Evolutionary conservation across 1,140 invertebrate species (phyloP).

Genomic region (Augochlora pura): DNA sequence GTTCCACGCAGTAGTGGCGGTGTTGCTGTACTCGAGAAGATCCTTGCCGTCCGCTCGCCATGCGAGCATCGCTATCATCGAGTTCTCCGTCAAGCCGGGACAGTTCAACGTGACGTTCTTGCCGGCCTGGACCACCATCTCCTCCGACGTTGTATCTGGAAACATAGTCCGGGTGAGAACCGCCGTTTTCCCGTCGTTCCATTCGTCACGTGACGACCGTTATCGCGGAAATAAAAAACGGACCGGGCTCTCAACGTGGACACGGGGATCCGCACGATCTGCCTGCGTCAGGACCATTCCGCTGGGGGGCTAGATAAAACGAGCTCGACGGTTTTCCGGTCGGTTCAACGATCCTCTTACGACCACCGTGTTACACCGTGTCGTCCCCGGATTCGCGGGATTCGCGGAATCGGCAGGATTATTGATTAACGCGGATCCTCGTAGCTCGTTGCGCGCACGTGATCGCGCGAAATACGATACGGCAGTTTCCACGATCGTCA

Average conservation of each 20-base stretch:
- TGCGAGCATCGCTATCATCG: slow-evolving; percentile 83
- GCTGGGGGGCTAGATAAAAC: slow-evolving; percentile 37
- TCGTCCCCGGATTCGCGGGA: not conserved
- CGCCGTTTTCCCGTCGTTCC: slow-evolving; percentile 29
- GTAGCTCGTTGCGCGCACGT: too few species aligned
- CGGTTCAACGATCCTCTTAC: not conserved
- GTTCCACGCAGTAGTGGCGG: slow-evolving; percentile 80
- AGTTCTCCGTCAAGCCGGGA: slow-evolving; percentile 84
- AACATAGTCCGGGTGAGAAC: slow-evolving; percentile 31
- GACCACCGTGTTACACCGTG: not conserved
- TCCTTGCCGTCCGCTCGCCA: slow-evolving; percentile 81
- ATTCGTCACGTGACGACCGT: slow-evolving; percentile 30
- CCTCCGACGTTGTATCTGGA: slow-evolving; percentile 81
- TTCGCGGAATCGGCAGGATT: not conserved
- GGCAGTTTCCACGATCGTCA: too few species aligned
- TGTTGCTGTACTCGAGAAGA: slow-evolving; percentile 80
- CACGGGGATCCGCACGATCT: slow-evolving; percentile 31
- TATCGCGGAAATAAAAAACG: slow-evolving; percentile 53
- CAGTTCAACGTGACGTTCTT: slow-evolving; percentile 84
- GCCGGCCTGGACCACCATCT: slow-evolving; percentile 83
- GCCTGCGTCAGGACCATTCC: slow-evolving; percentile 54
- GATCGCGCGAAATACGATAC: too few species aligned
- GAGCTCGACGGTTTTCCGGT: not conserved
- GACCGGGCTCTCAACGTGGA: not conserved
- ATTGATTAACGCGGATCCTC: slow-evolving; percentile 1